Base-by-base conservation (phyloP, 2,797 vertebrate genomes). In the Oreochromis mossambicus region DNA sequence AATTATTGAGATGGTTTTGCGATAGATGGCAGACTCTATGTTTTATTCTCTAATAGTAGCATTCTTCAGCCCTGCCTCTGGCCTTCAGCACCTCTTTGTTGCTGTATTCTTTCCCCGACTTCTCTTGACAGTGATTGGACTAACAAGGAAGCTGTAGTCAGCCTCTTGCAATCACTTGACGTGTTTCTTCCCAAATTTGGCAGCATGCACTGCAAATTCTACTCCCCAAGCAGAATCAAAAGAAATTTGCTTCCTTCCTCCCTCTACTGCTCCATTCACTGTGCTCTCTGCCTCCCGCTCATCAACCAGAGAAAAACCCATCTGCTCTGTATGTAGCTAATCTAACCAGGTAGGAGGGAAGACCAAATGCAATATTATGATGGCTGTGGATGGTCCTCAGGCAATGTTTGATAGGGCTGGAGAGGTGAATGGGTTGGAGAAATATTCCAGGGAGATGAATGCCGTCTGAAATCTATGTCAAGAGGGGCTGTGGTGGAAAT, bases 391-490 rank as follows among this genome's bases (percentile, higher is more conserved):
- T 80, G 87, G 38, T 81, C 83, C 90, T 79, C 26, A 1, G 84
- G 86, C 82, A 24, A 68, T 24, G 50, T 85, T 79, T 52, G 90
- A 91, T 82, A 66, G 34, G 63, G 79, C 76, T 66, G 48, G 13
- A 79, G 76, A 87, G 80, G 41, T 63, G 85, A 78, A 78, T 7
- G 36, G 19, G 3, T 55, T 70, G 75, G 38, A 83, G 21, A 78
- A 75, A 81, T 90, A 86, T 91, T 89, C 61, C 85, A 80, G 77
- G 77, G 84, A 88, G 82, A 83, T 75, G 81, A 19, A 5, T 86
- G 82, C 81, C 15, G 75, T 56, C 73, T 88, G 48, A 91, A 90
- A 93, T 93, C 78, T 94, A 80, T 93, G 90, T 94, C 89, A 89
- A 80, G 85, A 85, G 54, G 38, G n/a, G 78, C 89, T 58, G 26